phyloP scores from a whole-genome alignment of 2,113 vertebrate species.

The Microcebus ravelobensis region DNA sequence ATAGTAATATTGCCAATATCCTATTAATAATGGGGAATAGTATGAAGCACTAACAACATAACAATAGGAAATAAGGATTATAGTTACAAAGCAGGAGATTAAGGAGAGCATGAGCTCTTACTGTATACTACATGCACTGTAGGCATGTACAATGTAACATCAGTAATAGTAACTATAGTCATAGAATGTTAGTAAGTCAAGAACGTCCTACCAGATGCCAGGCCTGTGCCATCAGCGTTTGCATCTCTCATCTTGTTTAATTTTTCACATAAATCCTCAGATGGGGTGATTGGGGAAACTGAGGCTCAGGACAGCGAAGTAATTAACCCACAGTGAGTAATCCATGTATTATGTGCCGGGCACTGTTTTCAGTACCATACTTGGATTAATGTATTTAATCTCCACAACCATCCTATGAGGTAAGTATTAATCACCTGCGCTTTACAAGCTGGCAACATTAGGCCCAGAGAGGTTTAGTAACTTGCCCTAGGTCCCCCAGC shows the following conservation, averaged over 20 bases:
- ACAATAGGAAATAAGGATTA: background rate
- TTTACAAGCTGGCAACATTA: background rate
- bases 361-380: background rate
- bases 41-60: background rate
- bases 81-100: background rate
- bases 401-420: background rate
- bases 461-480: background rate
- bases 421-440: background rate
- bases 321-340: background rate
- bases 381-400: background rate
- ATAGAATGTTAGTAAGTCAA: background rate
- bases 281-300: background rate
- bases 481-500: background rate
- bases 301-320: background rate
- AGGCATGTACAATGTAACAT: background rate
- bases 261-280: background rate
- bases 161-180: background rate
- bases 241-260: background rate
- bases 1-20: background rate
- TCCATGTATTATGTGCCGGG: background rate
- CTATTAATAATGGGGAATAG: background rate
- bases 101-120: background rate
- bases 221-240: background rate
- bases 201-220: background rate
- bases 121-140: background rate